phyloP scores from a whole-genome alignment of 2,113 vertebrate genomes.

The Haemorhous mexicanus region DNA sequence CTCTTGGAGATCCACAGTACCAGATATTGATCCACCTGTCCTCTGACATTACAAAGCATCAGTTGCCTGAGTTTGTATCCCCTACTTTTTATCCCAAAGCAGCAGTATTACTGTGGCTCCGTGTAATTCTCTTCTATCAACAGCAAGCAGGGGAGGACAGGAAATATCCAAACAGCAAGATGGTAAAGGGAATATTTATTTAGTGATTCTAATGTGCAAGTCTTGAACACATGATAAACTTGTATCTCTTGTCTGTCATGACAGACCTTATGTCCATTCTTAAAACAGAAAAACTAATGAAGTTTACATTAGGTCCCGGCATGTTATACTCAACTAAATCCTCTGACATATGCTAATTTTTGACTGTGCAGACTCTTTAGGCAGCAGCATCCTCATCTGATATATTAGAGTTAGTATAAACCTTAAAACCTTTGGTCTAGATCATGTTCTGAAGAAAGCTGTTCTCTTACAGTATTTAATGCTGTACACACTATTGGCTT shows the following conservation, averaged over 20 bases:
- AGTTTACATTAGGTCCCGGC: not conserved
- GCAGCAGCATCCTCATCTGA: not conserved
- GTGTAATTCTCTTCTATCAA: not conserved
- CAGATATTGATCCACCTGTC: not conserved
- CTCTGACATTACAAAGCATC: not conserved
- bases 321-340: not conserved
- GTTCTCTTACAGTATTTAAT: not conserved
- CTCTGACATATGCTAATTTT: not conserved
- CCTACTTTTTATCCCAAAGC: not conserved
- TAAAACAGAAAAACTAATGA: not conserved
- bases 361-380: not conserved
- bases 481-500: not conserved
- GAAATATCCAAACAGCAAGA: not conserved
- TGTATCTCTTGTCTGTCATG: not conserved
- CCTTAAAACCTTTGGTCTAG: not conserved
- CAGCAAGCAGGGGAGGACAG: not conserved
- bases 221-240: not conserved
- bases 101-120: not conserved
- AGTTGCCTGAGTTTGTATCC: not conserved
- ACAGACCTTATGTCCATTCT: not conserved
- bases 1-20: not conserved
- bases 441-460: not conserved
- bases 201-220: not conserved
- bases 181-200: not conserved
- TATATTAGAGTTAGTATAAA: not conserved